Percentiles rank a stretch among this genome's conserved stretches.
These are phyloP conservation scores for Eonycteris spelaea DNA, from an alignment of 2,113 vertebrate species.

Conservation along the genomic window DNA sequence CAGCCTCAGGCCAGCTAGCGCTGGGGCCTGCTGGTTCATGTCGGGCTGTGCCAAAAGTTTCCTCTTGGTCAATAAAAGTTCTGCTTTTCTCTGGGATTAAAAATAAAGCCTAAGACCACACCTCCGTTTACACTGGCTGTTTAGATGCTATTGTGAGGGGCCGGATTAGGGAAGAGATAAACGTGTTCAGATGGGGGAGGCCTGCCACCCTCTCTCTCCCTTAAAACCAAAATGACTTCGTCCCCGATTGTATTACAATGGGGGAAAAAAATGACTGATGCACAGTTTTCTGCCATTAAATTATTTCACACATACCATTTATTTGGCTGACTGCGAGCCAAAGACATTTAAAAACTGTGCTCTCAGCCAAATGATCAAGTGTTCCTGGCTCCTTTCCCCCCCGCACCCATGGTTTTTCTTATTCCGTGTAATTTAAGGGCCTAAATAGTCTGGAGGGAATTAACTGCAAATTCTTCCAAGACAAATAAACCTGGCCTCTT, in stretches of 20 bases:
- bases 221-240: not conserved
- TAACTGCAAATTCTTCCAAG: slow-evolving; percentile 86
- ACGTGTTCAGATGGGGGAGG: not conserved
- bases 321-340: slow-evolving; percentile 66
- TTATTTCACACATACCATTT: slow-evolving; percentile 77
- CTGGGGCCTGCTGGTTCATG: not conserved
- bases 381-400: slow-evolving; percentile 33
- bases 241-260: not conserved
- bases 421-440: slow-evolving; percentile 80
- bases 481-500: slow-evolving; percentile 85
- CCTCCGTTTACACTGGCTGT: not conserved
- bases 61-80: not conserved
- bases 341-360: slow-evolving; percentile 69
- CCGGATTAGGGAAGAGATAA: not conserved
- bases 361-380: slow-evolving; percentile 61
- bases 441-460: slow-evolving; percentile 84
- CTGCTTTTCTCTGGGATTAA: not conserved
- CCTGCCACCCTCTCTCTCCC: not conserved
- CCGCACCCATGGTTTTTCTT: slow-evolving; percentile 36
- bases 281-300: slow-evolving; percentile 63
- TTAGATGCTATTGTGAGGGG: not conserved
- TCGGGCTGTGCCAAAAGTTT: not conserved
- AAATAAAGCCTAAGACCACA: not conserved
- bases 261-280: not conserved
- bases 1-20: not conserved